These are phyloP conservation scores for Cyclargus thomasi DNA, from an alignment of 1,140 invertebrate species.

Conservation along the genomic window DNA sequence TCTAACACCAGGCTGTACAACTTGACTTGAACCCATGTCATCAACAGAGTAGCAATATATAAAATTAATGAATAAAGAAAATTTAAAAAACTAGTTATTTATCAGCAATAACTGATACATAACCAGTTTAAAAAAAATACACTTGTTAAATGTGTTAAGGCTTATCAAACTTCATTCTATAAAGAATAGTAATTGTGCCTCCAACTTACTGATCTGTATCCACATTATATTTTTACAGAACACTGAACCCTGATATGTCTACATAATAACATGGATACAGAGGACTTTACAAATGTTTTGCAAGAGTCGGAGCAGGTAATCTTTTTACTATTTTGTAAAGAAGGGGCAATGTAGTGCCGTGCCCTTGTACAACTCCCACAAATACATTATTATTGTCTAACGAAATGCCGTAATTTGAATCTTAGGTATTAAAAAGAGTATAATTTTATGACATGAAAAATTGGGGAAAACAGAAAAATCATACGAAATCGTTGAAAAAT, in stretches of 20 bases:
- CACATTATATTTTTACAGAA: neutral
- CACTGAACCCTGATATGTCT: neutral
- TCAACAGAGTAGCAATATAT: too few relatives aligned
- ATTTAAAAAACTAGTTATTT: neutral
- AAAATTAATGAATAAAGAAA: too few relatives aligned
- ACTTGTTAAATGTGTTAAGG: neutral
- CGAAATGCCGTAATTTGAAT: neutral
- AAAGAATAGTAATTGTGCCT: neutral
- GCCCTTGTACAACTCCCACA: too few relatives aligned
- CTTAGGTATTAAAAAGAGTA: neutral
- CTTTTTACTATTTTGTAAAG: too few relatives aligned
- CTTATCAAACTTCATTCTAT: neutral
- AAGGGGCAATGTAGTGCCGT: too few relatives aligned
- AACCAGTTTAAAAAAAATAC: too few relatives aligned
- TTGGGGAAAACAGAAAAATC: neutral
- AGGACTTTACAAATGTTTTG: slow-evolving; percentile 34
- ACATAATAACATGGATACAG: slow-evolving; percentile 26
- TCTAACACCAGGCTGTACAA: too few relatives aligned
- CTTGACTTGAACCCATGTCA: too few relatives aligned
- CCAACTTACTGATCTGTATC: neutral
- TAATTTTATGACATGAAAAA: neutral
- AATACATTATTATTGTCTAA: too few relatives aligned
- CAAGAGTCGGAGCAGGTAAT: slow-evolving; percentile 44
- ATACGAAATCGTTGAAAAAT: too few relatives aligned
- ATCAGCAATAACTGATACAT: neutral